Base-by-base conservation (phyloP, 2,797 vertebrate species). In the Muscicapa striata region DNA sequence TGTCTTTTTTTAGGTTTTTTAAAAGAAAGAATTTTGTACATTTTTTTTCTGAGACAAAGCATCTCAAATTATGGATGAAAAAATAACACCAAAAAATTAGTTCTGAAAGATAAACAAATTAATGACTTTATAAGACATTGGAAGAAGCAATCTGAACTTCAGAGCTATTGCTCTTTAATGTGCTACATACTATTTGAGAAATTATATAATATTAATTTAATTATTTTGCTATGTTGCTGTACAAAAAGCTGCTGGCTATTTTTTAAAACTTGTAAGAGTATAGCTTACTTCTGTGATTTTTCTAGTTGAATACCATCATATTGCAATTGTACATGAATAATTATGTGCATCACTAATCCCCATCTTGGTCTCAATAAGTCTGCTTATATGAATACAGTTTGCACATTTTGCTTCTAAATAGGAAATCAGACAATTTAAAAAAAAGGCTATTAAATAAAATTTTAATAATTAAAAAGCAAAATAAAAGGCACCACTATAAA, bases 251-350 rank as follows among this genome's bases (percentile, higher is more conserved):
- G 49, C 18, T 36, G 69, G 32, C 5, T 90, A 55, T 82, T 90
- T 79, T 76, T 76, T 68, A 88, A 89, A 95, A 67, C 51, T 68
- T 88, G 41, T 62, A 94, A 76, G 51, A 87, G 22, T 66, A 69
- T 48, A 79, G 19, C 10, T 93, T 43, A 90, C 15, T 87, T 18
- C 12, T 90, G 26, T 84, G 67, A 84, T 79, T 63, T 78, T 93
- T 92, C 29, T 84, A 76, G 87, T 89, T 74, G 40, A 90, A 84
- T 87, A 26, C 32, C 51, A 48, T 59, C 27, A 66, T 80, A 58
- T 34, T 73, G 20, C 59, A 76, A 40, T 55, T 45, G 30, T 83
- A 89, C 55, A 70, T 0, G 0, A 49, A 45, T 87, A 84, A 95
- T 89, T 93, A 79, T 63, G 77, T 70, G 67, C 89, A 70, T 67